phyloP scores from a whole-genome alignment of 2,113 vertebrate species.

The Sterna hirundo region DNA sequence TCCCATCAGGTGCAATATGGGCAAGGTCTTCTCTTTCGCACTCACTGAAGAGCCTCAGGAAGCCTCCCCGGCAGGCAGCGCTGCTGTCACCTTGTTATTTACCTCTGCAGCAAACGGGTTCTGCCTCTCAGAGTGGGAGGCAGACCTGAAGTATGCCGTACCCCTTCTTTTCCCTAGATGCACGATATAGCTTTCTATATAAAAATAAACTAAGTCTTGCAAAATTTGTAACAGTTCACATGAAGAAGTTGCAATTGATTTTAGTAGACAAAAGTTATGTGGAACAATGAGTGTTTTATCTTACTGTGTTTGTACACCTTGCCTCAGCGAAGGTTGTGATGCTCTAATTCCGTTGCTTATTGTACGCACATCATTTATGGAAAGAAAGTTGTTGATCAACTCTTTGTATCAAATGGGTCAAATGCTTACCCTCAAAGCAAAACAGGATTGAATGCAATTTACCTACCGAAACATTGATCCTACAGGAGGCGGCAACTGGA shows the following conservation, averaged over 20 bases:
- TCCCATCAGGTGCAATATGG: not conserved
- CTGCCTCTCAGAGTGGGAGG: not conserved
- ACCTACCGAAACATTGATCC: not conserved
- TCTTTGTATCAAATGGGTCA: not conserved
- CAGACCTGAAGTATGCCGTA: not conserved
- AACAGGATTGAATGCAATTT: not conserved
- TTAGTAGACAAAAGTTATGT: not conserved
- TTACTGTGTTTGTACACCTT: not conserved
- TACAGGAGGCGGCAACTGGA: not conserved
- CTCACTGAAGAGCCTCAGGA: not conserved
- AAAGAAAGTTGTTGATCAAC: not conserved
- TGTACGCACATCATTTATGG: accelerated
- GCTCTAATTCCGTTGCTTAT: not conserved
- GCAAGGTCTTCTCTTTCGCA: not conserved
- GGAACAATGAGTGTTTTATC: not conserved
- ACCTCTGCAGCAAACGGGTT: not conserved
- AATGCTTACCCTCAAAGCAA: not conserved
- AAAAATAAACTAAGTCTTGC: not conserved
- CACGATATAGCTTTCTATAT: not conserved
- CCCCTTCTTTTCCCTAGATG: not conserved
- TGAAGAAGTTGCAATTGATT: not conserved
- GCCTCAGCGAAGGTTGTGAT: not conserved
- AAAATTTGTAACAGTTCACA: not conserved
- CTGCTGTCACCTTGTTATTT: not conserved
- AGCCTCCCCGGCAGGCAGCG: not conserved